phyloP scores from a whole-genome alignment of 2,113 vertebrate species.

The Trachemys scripta region DNA sequence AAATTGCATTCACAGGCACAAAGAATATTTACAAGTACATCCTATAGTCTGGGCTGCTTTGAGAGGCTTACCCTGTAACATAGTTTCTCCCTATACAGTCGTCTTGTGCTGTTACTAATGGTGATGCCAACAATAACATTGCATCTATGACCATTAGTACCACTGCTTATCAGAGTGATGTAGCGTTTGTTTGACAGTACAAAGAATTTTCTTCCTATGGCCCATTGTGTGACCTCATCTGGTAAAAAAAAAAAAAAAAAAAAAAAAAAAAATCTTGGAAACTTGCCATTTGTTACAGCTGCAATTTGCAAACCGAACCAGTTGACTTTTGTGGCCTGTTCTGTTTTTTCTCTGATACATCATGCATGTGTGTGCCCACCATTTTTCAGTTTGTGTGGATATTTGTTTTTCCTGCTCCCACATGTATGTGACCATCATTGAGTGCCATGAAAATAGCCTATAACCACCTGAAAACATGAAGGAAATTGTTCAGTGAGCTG shows the following conservation, averaged over 20 bases:
- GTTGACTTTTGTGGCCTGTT: neutral
- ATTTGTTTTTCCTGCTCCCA: neutral
- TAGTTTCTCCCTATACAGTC: neutral
- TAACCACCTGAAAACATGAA: neutral
- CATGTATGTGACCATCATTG: neutral
- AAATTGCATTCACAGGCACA: neutral
- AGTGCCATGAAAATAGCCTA: neutral
- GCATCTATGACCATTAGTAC: neutral
- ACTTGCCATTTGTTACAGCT: neutral
- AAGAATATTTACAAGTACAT: neutral
- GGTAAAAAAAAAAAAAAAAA: neutral
- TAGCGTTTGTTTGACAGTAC: neutral
- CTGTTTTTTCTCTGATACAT: neutral
- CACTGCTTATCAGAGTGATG: neutral
- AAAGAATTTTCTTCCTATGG: neutral
- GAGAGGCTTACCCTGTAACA: neutral
- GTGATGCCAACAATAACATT: neutral
- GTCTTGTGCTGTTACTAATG: neutral
- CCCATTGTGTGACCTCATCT: neutral
- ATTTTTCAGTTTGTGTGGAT: slow-evolving; percentile 7
- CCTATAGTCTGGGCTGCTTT: neutral
- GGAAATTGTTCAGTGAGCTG: neutral
- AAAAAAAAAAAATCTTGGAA: neutral
- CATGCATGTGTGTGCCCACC: neutral
- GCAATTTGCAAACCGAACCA: neutral